phyloP scores from a whole-genome alignment of 2,888 invertebrate species.

The Galeruca laticollis region DNA sequence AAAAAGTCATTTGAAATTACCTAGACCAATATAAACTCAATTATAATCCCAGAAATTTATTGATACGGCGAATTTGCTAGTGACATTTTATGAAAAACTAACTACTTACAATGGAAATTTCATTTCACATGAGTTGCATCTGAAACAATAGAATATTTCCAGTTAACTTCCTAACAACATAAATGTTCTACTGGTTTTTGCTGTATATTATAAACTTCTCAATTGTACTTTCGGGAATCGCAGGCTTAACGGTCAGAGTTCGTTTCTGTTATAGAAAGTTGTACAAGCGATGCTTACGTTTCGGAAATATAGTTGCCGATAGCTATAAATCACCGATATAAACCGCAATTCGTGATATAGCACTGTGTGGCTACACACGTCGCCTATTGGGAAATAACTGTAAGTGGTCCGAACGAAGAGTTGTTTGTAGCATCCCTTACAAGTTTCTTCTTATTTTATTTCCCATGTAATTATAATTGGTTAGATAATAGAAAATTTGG shows the following conservation, averaged over 20 bases:
- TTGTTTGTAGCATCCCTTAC: background rate
- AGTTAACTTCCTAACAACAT: background rate
- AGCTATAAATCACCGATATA: slow-evolving; percentile 31
- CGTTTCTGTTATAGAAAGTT: slow-evolving; percentile 27
- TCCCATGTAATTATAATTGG: background rate
- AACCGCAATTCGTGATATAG: slow-evolving; percentile 23
- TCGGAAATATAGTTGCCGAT: slow-evolving; percentile 28
- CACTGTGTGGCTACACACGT: background rate
- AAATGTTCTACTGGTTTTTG: slow-evolving; percentile 10
- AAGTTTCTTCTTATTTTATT: background rate
- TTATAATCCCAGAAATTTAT: no score
- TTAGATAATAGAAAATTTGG: no score
- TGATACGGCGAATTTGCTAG: no score
- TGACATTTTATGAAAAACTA: no score
- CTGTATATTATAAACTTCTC: slow-evolving; percentile 16
- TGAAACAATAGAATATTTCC: background rate
- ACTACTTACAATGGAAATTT: no score
- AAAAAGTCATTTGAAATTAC: no score
- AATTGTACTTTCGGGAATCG: slow-evolving; percentile 17
- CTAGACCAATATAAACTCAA: no score
- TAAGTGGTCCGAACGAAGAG: slow-evolving; percentile 22
- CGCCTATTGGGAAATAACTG: slow-evolving; percentile 28
- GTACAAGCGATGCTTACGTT: slow-evolving; percentile 28
- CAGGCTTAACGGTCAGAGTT: slow-evolving; percentile 13
- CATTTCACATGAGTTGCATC: background rate